phyloP scores from a whole-genome alignment of 1,140 invertebrate species.

The Hyphantria cunea region DNA sequence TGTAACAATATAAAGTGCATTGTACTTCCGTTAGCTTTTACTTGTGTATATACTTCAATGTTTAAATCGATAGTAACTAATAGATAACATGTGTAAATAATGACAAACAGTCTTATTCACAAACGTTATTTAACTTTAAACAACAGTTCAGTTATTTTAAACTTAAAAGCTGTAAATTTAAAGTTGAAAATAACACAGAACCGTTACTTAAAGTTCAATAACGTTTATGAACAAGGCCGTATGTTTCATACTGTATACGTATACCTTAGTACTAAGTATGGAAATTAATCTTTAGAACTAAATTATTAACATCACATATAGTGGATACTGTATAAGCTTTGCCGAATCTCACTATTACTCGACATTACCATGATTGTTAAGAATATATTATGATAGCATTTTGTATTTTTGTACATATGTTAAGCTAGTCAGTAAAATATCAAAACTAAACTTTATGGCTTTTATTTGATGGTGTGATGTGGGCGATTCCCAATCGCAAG shows the following conservation, averaged over 20 bases:
- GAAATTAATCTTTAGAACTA: conserved; percentile 12
- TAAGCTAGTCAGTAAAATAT: conserved; percentile 70
- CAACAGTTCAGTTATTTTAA: no score
- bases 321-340: conserved; percentile 1
- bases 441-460: conserved; percentile 17
- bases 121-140: no score
- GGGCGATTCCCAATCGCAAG: no score
- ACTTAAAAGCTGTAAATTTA: no score
- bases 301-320: conserved; percentile 40
- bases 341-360: conserved; percentile 21
- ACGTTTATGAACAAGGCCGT: no score
- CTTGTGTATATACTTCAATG: conserved; percentile 30
- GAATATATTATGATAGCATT: conserved; percentile 37
- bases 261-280: no score
- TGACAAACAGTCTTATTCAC: conserved; percentile 8
- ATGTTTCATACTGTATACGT: no score
- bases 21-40: conserved; percentile 28
- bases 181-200: no score
- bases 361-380: conserved; percentile 16
- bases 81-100: conserved; percentile 27
- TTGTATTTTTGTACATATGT: conserved; percentile 72
- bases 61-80: conserved; percentile 9
- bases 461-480: background rate
- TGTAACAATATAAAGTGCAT: conserved; percentile 27
- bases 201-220: no score